Conservation (phyloP, 2,797 vertebrate species). For the Pantherophis alleghaniensis region DNA sequence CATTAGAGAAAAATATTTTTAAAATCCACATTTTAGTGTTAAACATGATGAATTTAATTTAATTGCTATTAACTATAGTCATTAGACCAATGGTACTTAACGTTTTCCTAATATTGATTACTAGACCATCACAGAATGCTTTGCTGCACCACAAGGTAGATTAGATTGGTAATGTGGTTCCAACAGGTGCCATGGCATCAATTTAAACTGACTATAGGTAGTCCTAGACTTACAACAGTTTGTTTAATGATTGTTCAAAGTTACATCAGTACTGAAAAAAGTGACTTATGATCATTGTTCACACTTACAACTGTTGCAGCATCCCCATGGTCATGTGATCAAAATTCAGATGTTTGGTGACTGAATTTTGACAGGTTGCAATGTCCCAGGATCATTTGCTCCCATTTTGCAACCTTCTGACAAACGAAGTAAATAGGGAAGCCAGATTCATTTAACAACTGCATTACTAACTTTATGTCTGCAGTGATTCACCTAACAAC, state of each 20-base stretch:
- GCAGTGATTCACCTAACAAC: not conserved
- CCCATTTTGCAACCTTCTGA: too few relatives aligned
- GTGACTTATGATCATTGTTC: not conserved
- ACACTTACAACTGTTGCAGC: too few relatives aligned
- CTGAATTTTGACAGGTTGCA: not conserved
- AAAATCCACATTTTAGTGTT: not conserved
- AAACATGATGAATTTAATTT: not conserved
- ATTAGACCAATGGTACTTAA: not conserved
- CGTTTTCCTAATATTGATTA: not conserved
- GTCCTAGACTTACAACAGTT: not conserved
- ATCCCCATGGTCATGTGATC: not conserved
- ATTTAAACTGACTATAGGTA: not conserved
- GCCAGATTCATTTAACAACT: not conserved
- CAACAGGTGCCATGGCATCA: not conserved
- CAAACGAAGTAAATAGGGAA: not conserved
- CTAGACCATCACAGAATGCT: not conserved
- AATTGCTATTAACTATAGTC: not conserved
- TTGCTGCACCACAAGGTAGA: not conserved
- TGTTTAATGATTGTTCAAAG: not conserved
- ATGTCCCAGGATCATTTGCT: not conserved
- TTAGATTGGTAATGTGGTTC: not conserved
- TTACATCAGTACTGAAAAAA: not conserved
- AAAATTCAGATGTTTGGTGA: not conserved
- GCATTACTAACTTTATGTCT: not conserved
- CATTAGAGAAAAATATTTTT: not conserved